Conservation (phyloP, 92 coral and sea anemone genomes). For the Muricea muricata region DNA sequence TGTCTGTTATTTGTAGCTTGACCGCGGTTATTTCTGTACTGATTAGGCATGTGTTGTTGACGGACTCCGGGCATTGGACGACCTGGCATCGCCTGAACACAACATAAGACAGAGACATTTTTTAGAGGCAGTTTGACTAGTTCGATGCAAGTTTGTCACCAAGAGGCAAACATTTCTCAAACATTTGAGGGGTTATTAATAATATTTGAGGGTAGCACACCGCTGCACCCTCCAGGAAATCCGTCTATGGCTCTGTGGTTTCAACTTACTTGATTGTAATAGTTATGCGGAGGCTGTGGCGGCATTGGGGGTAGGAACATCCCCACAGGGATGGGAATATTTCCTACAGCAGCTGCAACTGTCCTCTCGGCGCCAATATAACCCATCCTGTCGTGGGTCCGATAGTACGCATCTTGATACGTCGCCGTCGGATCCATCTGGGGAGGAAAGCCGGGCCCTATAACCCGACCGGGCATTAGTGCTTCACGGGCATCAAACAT, state of each 20-base stretch:
- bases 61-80: constrained; percentile 84
- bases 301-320: constrained; percentile 99
- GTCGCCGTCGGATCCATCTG: constrained; percentile 87
- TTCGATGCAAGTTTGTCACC: no score
- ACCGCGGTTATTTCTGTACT: constrained; percentile 79
- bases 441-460: constrained; percentile 82
- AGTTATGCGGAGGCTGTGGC: constrained; percentile 92
- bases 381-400: constrained; percentile 98
- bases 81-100: constrained; percentile 76
- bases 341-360: constrained; percentile 97
- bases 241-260: no score
- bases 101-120: background rate
- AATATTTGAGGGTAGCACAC: no score
- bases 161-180: no score
- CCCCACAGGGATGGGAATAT: constrained; percentile 98
- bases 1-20: constrained; percentile 72
- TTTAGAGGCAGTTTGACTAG: background rate
- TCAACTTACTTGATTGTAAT: constrained; percentile 85
- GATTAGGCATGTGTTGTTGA: constrained; percentile 78
- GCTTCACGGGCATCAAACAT: constrained; percentile 99
- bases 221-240: no score
- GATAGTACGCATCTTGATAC: constrained; percentile 89
- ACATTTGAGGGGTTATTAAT: no score
- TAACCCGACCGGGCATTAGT: constrained; percentile 91
- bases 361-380: constrained; percentile 98